Conservation (phyloP, 2,888 invertebrate genomes). For the Papilio gigon region DNA sequence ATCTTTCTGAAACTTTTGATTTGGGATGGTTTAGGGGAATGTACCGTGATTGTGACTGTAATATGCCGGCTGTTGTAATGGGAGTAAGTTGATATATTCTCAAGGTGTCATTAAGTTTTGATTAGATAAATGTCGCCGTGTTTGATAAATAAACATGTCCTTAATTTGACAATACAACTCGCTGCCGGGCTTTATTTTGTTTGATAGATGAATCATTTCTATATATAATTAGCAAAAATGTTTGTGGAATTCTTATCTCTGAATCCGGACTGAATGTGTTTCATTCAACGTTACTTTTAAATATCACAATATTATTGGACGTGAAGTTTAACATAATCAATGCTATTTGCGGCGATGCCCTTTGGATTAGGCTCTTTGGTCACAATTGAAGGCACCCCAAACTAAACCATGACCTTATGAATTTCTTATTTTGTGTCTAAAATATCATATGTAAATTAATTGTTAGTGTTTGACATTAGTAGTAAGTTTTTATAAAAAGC, state of each 20-base stretch:
- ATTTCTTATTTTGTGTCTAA: no score
- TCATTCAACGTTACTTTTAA: background rate
- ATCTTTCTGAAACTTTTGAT: no score
- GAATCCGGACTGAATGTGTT: slow-evolving; percentile 1
- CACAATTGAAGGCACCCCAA: background rate
- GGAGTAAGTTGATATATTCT: slow-evolving; percentile 18
- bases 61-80: background rate
- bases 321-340: background rate
- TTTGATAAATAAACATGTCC: slow-evolving; percentile 24
- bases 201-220: slow-evolving; percentile 1
- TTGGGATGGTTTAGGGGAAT: background rate
- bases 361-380: background rate
- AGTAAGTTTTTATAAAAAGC: no score
- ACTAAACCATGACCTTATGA: background rate
- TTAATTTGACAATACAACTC: slow-evolving; percentile 11
- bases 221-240: background rate
- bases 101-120: slow-evolving; percentile 22
- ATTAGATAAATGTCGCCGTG: slow-evolving; percentile 8
- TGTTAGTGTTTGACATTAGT: no score
- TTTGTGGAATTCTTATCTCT: background rate
- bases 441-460: background rate
- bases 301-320: background rate
- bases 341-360: no score
- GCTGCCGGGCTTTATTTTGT: slow-evolving; percentile 2
- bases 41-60: background rate